Conservation (phyloP, 1,140 invertebrate genomes). For the Ceratina japonica region DNA sequence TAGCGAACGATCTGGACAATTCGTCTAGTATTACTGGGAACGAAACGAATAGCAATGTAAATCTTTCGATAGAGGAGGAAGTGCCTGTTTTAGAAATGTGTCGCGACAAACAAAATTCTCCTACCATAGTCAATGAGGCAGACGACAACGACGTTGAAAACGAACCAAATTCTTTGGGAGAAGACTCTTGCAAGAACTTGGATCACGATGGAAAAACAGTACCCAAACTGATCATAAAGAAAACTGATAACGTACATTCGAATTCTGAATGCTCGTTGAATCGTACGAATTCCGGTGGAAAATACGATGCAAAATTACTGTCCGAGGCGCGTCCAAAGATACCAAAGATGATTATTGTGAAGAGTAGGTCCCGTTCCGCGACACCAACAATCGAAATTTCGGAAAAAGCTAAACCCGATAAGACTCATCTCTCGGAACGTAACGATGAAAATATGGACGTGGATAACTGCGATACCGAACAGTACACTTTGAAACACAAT, state of each 20-base stretch:
- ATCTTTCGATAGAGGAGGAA: not conserved
- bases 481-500: slow-evolving; percentile 38
- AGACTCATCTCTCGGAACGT: not conserved
- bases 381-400: slow-evolving; percentile 70
- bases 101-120: not conserved
- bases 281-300: not conserved
- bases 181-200: not conserved
- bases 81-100: not conserved
- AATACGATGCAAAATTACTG: slow-evolving; percentile 22
- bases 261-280: slow-evolving; percentile 5
- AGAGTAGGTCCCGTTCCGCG: slow-evolving; percentile 70
- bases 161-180: not conserved
- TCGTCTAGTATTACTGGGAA: not conserved
- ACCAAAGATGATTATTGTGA: slow-evolving; percentile 78
- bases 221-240: slow-evolving; percentile 74
- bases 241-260: slow-evolving; percentile 63
- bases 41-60: not conserved
- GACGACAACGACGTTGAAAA: not conserved
- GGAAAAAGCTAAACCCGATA: slow-evolving; percentile 33
- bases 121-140: not conserved
- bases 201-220: slow-evolving; percentile 55
- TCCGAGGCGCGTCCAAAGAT: slow-evolving; percentile 67
- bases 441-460: slow-evolving; percentile 13
- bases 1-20: not conserved
- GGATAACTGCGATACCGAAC: slow-evolving; percentile 36